These are phyloP conservation scores for Drosophila tani DNA, from an alignment of 1,140 invertebrate species.

Conservation along the genomic window DNA sequence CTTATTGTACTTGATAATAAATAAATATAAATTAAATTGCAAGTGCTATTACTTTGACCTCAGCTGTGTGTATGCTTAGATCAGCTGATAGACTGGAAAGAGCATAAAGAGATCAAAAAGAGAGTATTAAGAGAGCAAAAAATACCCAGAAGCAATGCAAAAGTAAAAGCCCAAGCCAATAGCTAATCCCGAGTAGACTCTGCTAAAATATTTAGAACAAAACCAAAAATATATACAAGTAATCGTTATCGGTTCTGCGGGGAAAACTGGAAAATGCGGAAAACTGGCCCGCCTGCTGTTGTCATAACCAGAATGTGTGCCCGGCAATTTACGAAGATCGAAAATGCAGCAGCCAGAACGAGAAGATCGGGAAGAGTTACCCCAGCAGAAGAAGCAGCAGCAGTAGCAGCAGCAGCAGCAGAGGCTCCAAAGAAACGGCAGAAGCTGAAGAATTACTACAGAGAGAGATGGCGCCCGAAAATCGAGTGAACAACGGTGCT, in stretches of 20 bases:
- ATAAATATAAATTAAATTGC: neutral
- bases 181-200: conserved; percentile 5
- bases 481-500: conserved; percentile 26
- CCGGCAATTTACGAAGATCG: conserved; percentile 29
- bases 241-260: neutral
- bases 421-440: neutral
- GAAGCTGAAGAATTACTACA: conserved; percentile 12
- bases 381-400: neutral
- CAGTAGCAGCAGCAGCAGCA: neutral
- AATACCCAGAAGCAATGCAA: conserved; percentile 13
- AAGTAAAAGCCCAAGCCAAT: conserved; percentile 49
- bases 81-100: conserved; percentile 23
- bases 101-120: too few species aligned
- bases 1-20: too few species aligned
- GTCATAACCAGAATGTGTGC: conserved; percentile 22
- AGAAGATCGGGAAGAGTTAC: neutral
- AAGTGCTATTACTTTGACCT: conserved; percentile 2
- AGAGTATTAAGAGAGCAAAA: conserved; percentile 4
- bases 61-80: neutral
- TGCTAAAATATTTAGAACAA: conserved; percentile 64
- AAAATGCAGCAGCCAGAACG: conserved; percentile 18
- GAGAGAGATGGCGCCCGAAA: conserved; percentile 22
- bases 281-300: conserved; percentile 36
- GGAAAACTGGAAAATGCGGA: conserved; percentile 44
- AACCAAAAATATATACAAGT: conserved; percentile 14